Percentiles rank a stretch among this genome's conserved stretches.
Conservation (phyloP, 2,888 invertebrate species). For the Gastracanthus pulcherrimus region DNA sequence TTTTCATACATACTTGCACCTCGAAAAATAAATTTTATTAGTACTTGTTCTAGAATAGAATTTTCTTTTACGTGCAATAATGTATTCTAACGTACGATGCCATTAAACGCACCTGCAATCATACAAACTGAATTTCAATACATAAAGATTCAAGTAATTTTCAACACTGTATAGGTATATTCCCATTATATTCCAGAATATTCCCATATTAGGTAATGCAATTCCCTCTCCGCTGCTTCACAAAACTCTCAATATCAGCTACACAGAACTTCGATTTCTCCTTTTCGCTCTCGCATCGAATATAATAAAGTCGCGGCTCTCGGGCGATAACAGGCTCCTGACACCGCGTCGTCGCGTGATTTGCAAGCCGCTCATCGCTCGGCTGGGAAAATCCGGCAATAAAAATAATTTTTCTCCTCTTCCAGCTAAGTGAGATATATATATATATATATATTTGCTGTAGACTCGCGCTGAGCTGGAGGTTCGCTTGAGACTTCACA, state of each 20-base stretch:
- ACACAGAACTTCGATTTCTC: slow-evolving; percentile 11
- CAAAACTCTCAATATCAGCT: no score
- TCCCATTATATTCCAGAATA: neutral
- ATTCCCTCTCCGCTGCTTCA: neutral
- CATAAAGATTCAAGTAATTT: neutral
- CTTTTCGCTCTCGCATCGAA: neutral
- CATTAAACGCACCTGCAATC: no score
- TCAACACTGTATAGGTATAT: no score
- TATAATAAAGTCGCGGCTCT: neutral
- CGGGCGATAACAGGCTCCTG: neutral
- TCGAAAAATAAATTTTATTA: no score
- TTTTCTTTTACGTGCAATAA: no score
- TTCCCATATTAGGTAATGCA: neutral
- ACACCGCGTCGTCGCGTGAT: neutral
- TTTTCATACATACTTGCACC: no score
- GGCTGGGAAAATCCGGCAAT: neutral
- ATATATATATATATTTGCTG: no score
- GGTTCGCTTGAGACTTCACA: neutral
- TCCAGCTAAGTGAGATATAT: neutral
- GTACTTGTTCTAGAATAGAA: no score
- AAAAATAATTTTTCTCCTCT: neutral
- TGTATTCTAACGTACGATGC: no score
- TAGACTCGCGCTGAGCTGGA: no score
- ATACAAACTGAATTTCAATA: neutral
- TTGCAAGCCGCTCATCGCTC: neutral